Evolutionary conservation across 2,113 vertebrate species (phyloP).

Genomic region (Tragulus kanchil): DNA sequence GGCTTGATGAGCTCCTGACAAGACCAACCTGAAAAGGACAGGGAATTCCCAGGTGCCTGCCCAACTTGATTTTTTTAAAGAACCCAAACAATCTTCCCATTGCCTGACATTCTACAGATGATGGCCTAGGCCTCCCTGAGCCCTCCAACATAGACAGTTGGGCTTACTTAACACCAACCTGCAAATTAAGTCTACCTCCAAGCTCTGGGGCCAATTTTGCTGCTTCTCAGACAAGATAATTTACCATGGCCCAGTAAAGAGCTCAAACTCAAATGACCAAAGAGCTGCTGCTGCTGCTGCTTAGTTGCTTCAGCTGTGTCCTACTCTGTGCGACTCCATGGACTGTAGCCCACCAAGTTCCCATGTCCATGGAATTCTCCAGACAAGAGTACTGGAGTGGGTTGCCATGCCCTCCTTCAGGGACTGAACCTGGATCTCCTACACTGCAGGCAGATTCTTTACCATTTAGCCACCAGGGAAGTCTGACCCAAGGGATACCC

Average conservation of each 20-base stretch:
- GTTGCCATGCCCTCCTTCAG: no score
- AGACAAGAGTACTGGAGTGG: no score
- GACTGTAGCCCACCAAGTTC: no score
- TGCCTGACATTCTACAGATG: background rate
- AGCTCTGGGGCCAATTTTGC: background rate
- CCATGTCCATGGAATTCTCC: no score
- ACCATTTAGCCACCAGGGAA: no score
- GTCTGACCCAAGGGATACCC: no score
- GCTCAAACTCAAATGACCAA: background rate
- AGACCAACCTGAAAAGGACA: background rate
- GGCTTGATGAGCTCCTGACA: background rate
- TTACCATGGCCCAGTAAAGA: background rate
- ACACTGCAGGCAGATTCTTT: no score
- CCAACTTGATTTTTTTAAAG: background rate
- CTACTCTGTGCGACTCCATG: no score
- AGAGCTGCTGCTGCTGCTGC: no score
- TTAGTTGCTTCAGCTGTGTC: no score
- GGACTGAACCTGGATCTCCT: no score
- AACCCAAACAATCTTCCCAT: background rate
- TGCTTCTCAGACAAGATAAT: background rate
- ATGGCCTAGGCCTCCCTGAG: background rate
- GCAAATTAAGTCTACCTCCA: background rate
- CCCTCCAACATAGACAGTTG: background rate
- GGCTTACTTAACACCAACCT: background rate
- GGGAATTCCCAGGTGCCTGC: background rate